Percentiles rank a stretch among this genome's conserved stretches.
phyloP scores from a whole-genome alignment of 2,797 vertebrate species.

The Ceyx erithaca region DNA sequence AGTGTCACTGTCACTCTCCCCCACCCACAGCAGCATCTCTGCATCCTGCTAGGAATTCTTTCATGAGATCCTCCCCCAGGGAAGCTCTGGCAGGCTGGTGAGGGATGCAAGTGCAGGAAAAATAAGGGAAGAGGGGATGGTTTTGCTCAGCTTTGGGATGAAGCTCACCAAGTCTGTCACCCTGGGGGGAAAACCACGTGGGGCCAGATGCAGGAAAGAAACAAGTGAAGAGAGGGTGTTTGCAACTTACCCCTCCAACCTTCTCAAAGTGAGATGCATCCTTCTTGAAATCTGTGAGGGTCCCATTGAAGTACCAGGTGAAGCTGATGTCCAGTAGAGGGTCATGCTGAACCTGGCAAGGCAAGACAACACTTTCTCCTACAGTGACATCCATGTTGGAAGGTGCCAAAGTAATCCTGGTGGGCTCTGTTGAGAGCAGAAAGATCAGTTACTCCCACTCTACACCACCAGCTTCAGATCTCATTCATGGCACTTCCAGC shows the following conservation, averaged over 20 bases:
- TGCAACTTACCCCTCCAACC: conserved; percentile 92
- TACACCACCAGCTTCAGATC: accelerated
- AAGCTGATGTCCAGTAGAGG: conserved; percentile 91
- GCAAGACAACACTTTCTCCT: conserved; percentile 92
- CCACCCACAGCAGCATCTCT: background rate
- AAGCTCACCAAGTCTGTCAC: background rate
- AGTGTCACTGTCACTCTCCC: background rate
- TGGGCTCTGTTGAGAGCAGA: conserved; percentile 86
- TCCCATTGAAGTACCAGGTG: conserved; percentile 94
- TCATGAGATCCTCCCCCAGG: background rate
- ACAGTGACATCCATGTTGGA: conserved; percentile 94
- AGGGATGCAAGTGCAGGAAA: background rate
- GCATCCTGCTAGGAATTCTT: background rate
- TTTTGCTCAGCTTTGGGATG: background rate
- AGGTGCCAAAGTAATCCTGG: conserved; percentile 91
- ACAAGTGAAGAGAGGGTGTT: background rate
- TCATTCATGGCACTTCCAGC: background rate
- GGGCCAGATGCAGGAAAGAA: background rate
- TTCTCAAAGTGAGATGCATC: conserved; percentile 91
- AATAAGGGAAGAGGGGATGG: background rate
- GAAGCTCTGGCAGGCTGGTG: background rate
- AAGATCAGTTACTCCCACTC: background rate
- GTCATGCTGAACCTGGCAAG: conserved; percentile 93
- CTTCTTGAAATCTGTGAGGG: conserved; percentile 87
- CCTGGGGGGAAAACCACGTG: background rate